Evolutionary conservation across 2,888 invertebrate species (phyloP), one percentile per base, ranked within the genome.

Genomic region (Drosophila anomelani): DNA sequence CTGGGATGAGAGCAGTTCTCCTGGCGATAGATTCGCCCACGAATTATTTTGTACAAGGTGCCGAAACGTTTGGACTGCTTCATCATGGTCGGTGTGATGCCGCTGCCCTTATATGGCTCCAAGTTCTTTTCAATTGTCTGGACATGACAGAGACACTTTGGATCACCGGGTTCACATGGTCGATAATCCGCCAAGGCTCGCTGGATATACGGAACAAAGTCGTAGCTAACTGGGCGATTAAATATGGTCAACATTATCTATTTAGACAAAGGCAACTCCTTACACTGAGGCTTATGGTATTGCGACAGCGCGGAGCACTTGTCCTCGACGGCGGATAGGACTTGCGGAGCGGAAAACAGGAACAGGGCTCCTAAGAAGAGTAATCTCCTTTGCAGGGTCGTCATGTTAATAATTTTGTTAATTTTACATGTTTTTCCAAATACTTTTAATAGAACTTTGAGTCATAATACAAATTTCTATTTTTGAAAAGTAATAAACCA

Each of bases 11-110:
- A 26, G 32, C 68, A 73, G 36, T 69, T 20, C 13, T 20, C 36
- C 4, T 55, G 46, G 3, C 68, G 72, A 39, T 58, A 73, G 20
- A 73, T 39, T 2, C 58, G 57, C 5, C 68, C 62, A 12, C 32
- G 34, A 12, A 68, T 20, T 5, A 72, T 20, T 43, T 73, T 58
- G 38, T 63, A 73, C 3, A 54, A 26, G n/a, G 58, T 69, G 20
- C 62, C 72, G 23, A 62, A 68, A 8, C 62, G 68, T 4, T 38
- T 44, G 0, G 57, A 53, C 34, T 62, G 47, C 12, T 7, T 9
- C 1, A 73, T 69, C 62, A 68, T 68, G 6, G n/a, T 6, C 2
- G n/a, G 39, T 4, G 44, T 59, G 8, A 73, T 73, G 3, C 69
- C 69, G 1, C 7, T 49, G 3, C 9, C 26, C 6, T 15, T 34